phyloP scores from a whole-genome alignment of 2,113 vertebrate species.

The Beaufortia kweichowensis region DNA sequence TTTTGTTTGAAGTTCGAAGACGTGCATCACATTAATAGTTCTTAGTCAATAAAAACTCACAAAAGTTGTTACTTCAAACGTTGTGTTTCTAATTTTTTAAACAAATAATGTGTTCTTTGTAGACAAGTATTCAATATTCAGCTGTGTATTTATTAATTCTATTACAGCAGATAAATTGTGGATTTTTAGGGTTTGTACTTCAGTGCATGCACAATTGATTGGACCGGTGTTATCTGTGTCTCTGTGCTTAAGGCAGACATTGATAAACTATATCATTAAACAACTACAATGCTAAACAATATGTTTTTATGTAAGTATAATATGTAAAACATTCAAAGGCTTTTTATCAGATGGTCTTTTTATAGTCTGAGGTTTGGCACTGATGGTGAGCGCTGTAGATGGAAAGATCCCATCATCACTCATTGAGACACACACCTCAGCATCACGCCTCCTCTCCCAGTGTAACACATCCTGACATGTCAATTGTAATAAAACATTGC shows the following conservation, averaged over 20 bases:
- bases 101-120: background rate
- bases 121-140: background rate
- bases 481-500: background rate
- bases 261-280: background rate
- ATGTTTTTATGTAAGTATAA: background rate
- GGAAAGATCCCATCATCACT: background rate
- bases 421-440: background rate
- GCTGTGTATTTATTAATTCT: background rate
- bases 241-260: background rate
- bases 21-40: constrained; percentile 4
- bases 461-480: background rate
- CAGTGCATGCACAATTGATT: constrained; percentile 6
- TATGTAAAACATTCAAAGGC: background rate
- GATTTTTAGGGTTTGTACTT: too few species aligned
- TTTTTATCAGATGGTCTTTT: background rate
- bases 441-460: background rate
- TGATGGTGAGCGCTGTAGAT: background rate
- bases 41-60: background rate
- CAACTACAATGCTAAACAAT: background rate
- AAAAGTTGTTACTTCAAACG: background rate
- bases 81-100: background rate
- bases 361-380: constrained; percentile 1
- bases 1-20: constrained; percentile 1
- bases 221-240: constrained; percentile 13
- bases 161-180: background rate